Evolutionary conservation across 2,888 invertebrate genomes (phyloP).

Genomic region (Drosophila parthenogenetica): DNA sequence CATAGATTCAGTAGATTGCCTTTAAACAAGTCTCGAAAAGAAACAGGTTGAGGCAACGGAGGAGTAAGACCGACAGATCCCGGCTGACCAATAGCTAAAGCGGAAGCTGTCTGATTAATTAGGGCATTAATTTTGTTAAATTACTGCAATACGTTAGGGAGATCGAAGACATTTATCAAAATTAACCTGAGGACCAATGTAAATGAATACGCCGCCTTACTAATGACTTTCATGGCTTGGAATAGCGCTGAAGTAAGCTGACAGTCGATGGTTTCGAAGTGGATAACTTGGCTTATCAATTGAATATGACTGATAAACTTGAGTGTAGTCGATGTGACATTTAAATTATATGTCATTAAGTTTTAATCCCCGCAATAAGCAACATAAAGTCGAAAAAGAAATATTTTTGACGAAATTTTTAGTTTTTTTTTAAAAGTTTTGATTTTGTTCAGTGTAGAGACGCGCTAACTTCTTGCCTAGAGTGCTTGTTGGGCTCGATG

Average conservation of each 20-base stretch:
- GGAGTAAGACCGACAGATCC: neutral
- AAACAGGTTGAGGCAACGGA: neutral
- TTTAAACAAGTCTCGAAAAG: conserved; percentile 26
- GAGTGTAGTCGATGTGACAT: no score
- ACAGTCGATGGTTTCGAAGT: conserved; percentile 35
- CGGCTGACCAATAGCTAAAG: conserved; percentile 29
- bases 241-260: conserved; percentile 11
- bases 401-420: no score
- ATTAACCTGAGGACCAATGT: conserved; percentile 82
- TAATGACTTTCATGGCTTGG: conserved; percentile 43
- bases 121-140: conserved; percentile 84
- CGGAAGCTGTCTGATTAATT: conserved; percentile 81
- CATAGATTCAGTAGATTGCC: conserved; percentile 32
- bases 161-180: conserved; percentile 85
- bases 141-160: conserved; percentile 84
- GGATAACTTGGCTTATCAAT: conserved; percentile 42
- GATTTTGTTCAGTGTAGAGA: neutral
- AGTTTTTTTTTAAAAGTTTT: no score
- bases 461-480: conserved; percentile 50
- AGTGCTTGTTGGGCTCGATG: conserved; percentile 53
- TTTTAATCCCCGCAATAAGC: no score
- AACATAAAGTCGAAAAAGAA: no score
- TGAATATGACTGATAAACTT: conserved; percentile 17
- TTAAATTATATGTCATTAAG: no score
- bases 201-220: conserved; percentile 68